Conservation (phyloP, 1,140 invertebrate genomes). For the Drosophila orosa region DNA sequence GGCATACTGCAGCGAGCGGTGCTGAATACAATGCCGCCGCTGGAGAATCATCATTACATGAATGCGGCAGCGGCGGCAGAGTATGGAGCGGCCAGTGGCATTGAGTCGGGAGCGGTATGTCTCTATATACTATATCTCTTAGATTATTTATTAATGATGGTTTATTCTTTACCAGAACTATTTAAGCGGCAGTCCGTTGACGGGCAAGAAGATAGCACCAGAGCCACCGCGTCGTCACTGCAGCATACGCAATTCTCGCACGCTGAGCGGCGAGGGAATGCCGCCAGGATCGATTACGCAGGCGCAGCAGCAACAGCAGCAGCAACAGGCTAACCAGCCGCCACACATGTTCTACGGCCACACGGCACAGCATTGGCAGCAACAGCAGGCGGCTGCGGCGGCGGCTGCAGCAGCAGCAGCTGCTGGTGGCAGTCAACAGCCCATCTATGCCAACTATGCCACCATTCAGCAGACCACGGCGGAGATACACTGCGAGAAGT, state of each 20-base stretch:
- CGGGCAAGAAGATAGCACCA: conserved; percentile 91
- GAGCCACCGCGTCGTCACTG: conserved; percentile 93
- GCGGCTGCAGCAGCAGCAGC: conserved; percentile 29
- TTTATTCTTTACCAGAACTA: conserved; percentile 51
- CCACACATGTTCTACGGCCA: conserved; percentile 73
- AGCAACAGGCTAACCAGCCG: conserved; percentile 19
- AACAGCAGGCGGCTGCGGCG: conserved; percentile 49
- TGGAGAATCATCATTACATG: conserved; percentile 82
- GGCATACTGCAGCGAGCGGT: conserved; percentile 80
- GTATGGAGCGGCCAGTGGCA: conserved; percentile 70
- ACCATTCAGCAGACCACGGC: conserved; percentile 87
- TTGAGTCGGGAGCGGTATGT: conserved; percentile 61
- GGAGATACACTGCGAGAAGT: conserved; percentile 86
- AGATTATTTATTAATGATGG: neutral
- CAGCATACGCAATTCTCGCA: conserved; percentile 84
- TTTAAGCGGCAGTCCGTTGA: conserved; percentile 86
- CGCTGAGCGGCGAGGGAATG: conserved; percentile 64
- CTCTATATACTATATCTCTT: fast-evolving
- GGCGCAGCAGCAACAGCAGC: conserved; percentile 37
- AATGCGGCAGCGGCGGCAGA: conserved; percentile 79
- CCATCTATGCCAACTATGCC: conserved; percentile 85
- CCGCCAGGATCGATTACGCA: conserved; percentile 17
- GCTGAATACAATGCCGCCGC: conserved; percentile 77
- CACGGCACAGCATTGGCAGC: conserved; percentile 62
- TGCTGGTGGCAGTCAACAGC: conserved; percentile 75